Conservation (phyloP, 2,113 vertebrate species). For the Bolborhynchus lineola region DNA sequence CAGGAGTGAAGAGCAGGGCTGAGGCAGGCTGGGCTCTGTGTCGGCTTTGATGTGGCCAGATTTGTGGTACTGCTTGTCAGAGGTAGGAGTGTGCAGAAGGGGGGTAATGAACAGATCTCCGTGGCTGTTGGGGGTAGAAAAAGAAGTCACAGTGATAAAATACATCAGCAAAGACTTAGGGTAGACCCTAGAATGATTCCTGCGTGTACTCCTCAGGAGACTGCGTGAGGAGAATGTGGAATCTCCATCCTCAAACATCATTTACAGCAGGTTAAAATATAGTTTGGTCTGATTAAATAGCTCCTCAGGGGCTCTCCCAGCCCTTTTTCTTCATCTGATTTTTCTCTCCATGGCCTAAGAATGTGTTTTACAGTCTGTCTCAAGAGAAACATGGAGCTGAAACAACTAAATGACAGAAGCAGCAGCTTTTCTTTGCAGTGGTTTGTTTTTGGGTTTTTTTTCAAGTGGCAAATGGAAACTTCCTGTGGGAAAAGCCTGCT, state of each 20-base stretch:
- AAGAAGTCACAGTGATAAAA: not conserved
- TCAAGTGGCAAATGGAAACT: not conserved
- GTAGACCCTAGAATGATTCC: not conserved
- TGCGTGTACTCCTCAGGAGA: fast-evolving
- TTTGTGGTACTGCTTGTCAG: not conserved
- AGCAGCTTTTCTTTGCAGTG: not conserved
- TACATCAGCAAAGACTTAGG: not conserved
- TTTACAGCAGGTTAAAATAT: not conserved
- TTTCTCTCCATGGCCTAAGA: not conserved
- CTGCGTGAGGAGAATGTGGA: not conserved
- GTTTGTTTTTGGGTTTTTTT: not conserved
- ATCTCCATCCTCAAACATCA: not conserved
- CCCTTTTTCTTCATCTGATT: not conserved
- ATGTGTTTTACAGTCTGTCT: not conserved
- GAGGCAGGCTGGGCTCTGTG: not conserved
- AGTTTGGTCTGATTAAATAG: not conserved
- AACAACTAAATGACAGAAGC: not conserved
- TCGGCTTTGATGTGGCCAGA: fast-evolving
- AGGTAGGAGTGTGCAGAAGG: not conserved
- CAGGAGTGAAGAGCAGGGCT: not conserved
- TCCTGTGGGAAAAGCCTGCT: not conserved
- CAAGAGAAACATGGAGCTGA: not conserved
- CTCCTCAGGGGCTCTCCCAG: not conserved
- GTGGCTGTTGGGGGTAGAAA: not conserved
- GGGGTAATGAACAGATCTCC: not conserved